Percentiles rank a stretch among this genome's conserved stretches.
Conservation (phyloP, 2,888 invertebrate species). For the Hesperia comma region DNA sequence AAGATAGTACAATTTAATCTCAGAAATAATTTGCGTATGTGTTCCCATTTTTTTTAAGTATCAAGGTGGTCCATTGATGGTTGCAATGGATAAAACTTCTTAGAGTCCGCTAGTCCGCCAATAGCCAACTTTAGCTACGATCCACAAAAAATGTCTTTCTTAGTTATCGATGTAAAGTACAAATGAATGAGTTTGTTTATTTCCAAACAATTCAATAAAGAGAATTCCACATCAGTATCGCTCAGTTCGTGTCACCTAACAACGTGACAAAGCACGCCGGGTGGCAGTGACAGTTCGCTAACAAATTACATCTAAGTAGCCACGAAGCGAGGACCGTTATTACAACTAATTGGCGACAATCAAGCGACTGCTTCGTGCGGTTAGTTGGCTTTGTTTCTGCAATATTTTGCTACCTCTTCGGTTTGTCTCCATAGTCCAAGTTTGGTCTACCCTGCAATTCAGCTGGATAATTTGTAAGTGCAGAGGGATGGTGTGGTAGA, state of each 20-base stretch:
- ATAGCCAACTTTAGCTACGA: no score
- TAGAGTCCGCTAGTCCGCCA: no score
- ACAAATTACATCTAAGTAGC: constrained; percentile 73
- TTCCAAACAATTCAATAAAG: neutral
- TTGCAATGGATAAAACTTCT: no score
- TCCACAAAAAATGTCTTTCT: no score
- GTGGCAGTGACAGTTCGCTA: constrained; percentile 43
- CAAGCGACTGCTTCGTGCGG: constrained; percentile 61
- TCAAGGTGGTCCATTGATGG: no score
- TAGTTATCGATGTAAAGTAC: neutral
- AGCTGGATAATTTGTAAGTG: no score
- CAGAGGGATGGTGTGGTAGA: no score
- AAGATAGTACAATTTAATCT: no score
- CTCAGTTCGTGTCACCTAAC: neutral
- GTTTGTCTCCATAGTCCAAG: neutral
- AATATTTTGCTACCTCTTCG: constrained; percentile 13
- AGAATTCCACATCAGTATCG: neutral
- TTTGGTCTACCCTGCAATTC: neutral
- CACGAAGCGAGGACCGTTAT: constrained; percentile 67
- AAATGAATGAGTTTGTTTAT: neutral
- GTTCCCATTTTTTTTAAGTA: no score
- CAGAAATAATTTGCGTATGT: no score
- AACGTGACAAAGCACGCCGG: constrained; percentile 12
- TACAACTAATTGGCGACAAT: constrained; percentile 81
- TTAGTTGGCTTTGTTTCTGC: constrained; percentile 49